Evolutionary conservation across 2,888 invertebrate genomes (phyloP).

Genomic region (Platycnemis pennipes): DNA sequence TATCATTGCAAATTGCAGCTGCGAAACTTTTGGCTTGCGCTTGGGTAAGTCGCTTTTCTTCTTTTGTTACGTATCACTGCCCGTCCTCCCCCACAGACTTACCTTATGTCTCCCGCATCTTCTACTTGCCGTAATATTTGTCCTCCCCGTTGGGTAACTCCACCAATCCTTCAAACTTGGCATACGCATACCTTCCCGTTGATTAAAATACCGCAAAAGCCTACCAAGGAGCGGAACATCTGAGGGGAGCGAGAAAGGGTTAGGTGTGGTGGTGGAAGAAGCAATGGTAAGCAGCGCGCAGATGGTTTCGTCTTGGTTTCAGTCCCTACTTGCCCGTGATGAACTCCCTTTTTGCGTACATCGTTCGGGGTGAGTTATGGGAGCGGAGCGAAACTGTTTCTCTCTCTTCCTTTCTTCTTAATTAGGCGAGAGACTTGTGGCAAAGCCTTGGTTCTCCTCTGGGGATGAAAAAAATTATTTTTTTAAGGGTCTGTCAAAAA

Average conservation of each 20-base stretch:
- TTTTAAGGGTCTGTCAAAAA: neutral
- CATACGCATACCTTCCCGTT: neutral
- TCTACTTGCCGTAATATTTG: neutral
- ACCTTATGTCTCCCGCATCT: neutral
- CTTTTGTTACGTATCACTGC: neutral
- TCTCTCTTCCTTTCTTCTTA: neutral
- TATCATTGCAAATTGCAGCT: too few species aligned
- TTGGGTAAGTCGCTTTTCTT: neutral
- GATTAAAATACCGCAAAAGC: slow-evolving; percentile 25
- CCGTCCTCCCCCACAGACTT: neutral
- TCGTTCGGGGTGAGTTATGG: neutral
- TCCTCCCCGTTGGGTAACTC: neutral
- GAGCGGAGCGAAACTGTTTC: slow-evolving; percentile 6
- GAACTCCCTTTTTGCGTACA: neutral
- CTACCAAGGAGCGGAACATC: neutral
- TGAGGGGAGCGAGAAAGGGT: neutral
- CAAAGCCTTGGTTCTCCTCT: neutral
- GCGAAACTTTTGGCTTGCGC: too few species aligned
- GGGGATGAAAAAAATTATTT: neutral
- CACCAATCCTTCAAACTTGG: neutral
- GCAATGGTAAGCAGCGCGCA: neutral
- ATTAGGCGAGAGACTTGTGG: neutral
- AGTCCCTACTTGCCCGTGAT: neutral
- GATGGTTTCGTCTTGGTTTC: neutral
- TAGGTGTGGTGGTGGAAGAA: neutral